A percentile compares a stretch with the other conserved stretches of the same genome.
phyloP scores from a whole-genome alignment of 1,140 invertebrate genomes.

The Drosophila subpulchrella region DNA sequence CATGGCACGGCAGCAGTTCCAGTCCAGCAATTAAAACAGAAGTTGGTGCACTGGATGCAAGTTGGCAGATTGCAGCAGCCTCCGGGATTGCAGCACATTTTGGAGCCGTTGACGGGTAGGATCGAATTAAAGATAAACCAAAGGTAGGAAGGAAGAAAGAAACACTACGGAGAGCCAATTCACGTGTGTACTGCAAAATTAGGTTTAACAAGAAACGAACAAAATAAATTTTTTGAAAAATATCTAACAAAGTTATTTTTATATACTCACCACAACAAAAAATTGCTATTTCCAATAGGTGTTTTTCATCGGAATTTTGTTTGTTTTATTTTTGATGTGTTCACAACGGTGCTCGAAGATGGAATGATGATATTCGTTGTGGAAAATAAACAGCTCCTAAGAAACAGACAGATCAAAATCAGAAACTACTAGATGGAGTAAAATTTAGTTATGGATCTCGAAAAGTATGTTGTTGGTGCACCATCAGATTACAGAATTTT shows the following conservation, averaged over 20 bases:
- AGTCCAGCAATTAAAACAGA: slow-evolving; percentile 69
- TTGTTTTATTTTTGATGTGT: slow-evolving; percentile 35
- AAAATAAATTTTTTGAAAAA: not conserved
- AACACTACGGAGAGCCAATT: not conserved
- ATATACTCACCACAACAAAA: slow-evolving; percentile 29
- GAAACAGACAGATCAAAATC: not conserved
- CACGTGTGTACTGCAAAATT: not conserved
- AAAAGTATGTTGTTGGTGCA: not conserved
- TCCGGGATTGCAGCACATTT: slow-evolving; percentile 67
- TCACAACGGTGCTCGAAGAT: slow-evolving; percentile 27
- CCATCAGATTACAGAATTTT: too few relatives aligned
- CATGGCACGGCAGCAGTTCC: slow-evolving; percentile 30
- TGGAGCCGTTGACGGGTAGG: not conserved
- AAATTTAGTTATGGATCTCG: not conserved
- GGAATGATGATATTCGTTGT: slow-evolving; percentile 10
- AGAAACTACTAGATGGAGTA: slow-evolving; percentile 8
- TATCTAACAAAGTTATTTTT: not conserved
- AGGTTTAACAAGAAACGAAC: too few relatives aligned
- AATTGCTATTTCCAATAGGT: slow-evolving; percentile 24
- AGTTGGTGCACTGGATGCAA: slow-evolving; percentile 62
- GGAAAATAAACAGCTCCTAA: not conserved
- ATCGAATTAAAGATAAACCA: not conserved
- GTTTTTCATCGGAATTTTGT: slow-evolving; percentile 14
- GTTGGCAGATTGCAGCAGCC: slow-evolving; percentile 57
- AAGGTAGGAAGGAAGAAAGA: not conserved